phyloP scores from a whole-genome alignment of 2,888 invertebrate species.

The Anoplius nigerrimus region DNA sequence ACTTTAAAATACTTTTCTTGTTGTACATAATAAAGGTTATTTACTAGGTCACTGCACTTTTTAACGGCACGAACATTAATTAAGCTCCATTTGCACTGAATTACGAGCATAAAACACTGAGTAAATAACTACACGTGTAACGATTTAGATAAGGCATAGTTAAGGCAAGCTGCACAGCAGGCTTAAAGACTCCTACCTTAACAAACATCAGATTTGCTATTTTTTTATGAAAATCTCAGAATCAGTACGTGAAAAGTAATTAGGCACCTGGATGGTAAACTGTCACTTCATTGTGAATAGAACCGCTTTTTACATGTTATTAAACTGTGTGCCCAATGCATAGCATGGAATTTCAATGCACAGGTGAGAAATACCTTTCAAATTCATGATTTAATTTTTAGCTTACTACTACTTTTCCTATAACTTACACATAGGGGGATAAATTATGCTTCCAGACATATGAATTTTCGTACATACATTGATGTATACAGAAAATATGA shows the following conservation, averaged over 20 bases:
- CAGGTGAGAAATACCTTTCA: slow-evolving; percentile 18
- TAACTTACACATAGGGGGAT: too few relatives aligned
- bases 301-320: slow-evolving; percentile 23
- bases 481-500: too few relatives aligned
- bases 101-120: slow-evolving; percentile 10
- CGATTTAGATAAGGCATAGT: slow-evolving; percentile 40
- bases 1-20: slow-evolving; percentile 1
- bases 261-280: slow-evolving; percentile 23
- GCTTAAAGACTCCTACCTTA: slow-evolving; percentile 22
- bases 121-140: slow-evolving; percentile 24
- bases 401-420: too few relatives aligned
- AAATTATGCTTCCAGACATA: too few relatives aligned
- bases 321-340: slow-evolving; percentile 17
- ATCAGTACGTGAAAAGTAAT: slow-evolving; percentile 16
- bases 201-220: slow-evolving; percentile 7
- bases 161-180: slow-evolving; percentile 41
- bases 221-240: slow-evolving; percentile 13
- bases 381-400: background rate
- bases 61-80: slow-evolving; percentile 10
- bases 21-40: slow-evolving; percentile 5
- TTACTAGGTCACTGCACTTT: slow-evolving; percentile 8
- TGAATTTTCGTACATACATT: too few relatives aligned
- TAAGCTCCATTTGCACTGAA: slow-evolving; percentile 19
- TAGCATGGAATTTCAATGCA: slow-evolving; percentile 15
- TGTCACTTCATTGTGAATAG: too few relatives aligned